Conservation (phyloP, 2,797 vertebrate species). For the Poeciliopsis presidionis region DNA sequence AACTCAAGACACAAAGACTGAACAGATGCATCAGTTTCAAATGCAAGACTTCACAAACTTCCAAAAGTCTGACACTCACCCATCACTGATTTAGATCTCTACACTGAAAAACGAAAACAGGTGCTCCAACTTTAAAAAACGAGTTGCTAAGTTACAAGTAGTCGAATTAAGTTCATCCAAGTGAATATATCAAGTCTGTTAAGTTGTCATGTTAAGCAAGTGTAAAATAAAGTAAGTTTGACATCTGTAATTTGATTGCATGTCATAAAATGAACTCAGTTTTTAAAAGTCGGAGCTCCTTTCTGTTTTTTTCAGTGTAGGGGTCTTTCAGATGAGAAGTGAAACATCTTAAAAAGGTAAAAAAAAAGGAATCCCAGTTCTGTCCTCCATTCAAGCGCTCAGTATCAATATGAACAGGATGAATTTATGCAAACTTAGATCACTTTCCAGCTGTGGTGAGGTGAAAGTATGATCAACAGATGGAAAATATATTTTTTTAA, state of each 20-base stretch:
- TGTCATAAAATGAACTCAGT: too few species aligned
- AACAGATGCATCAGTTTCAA: background rate
- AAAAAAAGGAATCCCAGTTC: background rate
- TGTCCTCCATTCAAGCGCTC: background rate
- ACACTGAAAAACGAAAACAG: too few species aligned
- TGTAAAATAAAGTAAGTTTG: too few species aligned
- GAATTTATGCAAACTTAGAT: background rate
- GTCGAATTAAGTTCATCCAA: too few species aligned
- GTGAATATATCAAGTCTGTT: too few species aligned
- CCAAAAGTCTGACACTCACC: background rate
- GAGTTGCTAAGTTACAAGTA: too few species aligned
- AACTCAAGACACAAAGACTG: background rate
- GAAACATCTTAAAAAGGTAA: background rate
- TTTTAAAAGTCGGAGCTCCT: too few species aligned
- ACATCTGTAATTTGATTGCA: too few species aligned
- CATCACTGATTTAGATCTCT: background rate
- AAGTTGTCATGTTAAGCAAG: too few species aligned
- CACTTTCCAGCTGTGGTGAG: background rate
- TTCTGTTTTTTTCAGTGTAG: too few species aligned
- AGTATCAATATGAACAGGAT: conserved; percentile 4
- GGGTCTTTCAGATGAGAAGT: background rate
- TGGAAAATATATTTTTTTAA: background rate
- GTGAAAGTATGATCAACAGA: background rate
- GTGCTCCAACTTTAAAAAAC: too few species aligned
- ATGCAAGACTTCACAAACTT: background rate